These are phyloP conservation scores for Drosophila ananassae DNA, from an alignment of 1,140 invertebrate genomes.

Conservation along the genomic window DNA sequence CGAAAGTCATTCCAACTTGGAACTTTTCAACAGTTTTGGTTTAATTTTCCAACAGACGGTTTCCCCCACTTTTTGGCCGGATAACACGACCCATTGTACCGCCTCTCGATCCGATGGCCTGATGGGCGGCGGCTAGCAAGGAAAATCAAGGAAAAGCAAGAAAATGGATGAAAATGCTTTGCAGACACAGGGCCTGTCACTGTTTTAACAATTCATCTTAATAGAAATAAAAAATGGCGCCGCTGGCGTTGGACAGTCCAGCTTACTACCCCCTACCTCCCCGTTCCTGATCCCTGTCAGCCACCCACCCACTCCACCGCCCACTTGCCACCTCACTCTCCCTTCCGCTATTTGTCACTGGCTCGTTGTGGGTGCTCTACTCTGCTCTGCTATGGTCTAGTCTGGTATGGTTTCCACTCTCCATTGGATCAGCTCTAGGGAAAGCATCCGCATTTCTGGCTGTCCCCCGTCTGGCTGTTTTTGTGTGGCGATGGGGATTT, in stretches of 20 bases:
- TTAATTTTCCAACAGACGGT: background rate
- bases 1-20: background rate
- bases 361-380: constrained; percentile 57
- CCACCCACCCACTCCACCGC: background rate
- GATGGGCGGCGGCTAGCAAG: constrained; percentile 1
- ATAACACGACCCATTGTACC: constrained; percentile 44
- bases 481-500: constrained; percentile 49
- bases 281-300: background rate
- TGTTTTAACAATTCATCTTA: constrained; percentile 80
- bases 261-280: constrained; percentile 12
- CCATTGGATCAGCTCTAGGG: constrained; percentile 40
- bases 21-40: background rate
- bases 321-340: background rate
- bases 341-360: constrained; percentile 67
- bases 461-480: constrained; percentile 23
- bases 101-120: constrained; percentile 20
- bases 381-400: constrained; percentile 5
- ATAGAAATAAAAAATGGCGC: constrained; percentile 78
- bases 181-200: constrained; percentile 62
- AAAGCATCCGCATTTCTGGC: constrained; percentile 41
- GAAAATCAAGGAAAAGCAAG: constrained; percentile 20
- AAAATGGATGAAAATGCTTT: constrained; percentile 47
- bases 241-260: constrained; percentile 71
- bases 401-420: background rate
- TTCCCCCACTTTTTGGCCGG: constrained; percentile 7